Conservation (phyloP, 2,888 invertebrate species). For the Parnassius mnemosyne region DNA sequence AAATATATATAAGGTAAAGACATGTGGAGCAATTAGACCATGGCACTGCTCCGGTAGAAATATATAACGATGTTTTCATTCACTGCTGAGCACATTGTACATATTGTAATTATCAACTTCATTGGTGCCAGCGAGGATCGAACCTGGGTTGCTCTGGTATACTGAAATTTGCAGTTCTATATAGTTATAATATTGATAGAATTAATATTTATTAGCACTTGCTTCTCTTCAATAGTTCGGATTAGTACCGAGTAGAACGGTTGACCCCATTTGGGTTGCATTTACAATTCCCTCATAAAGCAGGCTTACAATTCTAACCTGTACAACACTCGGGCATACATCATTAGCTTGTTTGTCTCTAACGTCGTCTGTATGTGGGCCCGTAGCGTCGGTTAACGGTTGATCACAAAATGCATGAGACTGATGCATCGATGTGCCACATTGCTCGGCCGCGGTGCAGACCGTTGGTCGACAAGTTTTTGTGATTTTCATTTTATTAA, state of each 20-base stretch:
- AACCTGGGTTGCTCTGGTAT: too few species aligned
- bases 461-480: slow-evolving; percentile 30
- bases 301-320: slow-evolving; percentile 36
- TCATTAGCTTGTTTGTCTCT: slow-evolving; percentile 66
- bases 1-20: too few species aligned
- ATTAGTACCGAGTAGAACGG: slow-evolving; percentile 25
- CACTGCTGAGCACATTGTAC: too few species aligned
- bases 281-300: slow-evolving; percentile 48
- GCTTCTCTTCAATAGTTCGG: slow-evolving; percentile 11
- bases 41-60: too few species aligned
- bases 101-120: too few species aligned
- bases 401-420: slow-evolving; percentile 60
- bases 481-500: slow-evolving; percentile 13
- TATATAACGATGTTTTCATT: too few species aligned
- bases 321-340: slow-evolving; percentile 50
- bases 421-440: slow-evolving; percentile 65
- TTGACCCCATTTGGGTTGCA: slow-evolving; percentile 42
- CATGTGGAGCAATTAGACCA: too few species aligned
- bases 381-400: slow-evolving; percentile 63
- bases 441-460: slow-evolving; percentile 38
- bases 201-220: background rate
- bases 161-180: too few species aligned
- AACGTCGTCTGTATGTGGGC: slow-evolving; percentile 54
- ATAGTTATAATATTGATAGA: too few species aligned
- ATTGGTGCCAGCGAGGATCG: too few species aligned